Conservation (phyloP, 2,888 invertebrate species). For the Andrena chrysosceles region DNA sequence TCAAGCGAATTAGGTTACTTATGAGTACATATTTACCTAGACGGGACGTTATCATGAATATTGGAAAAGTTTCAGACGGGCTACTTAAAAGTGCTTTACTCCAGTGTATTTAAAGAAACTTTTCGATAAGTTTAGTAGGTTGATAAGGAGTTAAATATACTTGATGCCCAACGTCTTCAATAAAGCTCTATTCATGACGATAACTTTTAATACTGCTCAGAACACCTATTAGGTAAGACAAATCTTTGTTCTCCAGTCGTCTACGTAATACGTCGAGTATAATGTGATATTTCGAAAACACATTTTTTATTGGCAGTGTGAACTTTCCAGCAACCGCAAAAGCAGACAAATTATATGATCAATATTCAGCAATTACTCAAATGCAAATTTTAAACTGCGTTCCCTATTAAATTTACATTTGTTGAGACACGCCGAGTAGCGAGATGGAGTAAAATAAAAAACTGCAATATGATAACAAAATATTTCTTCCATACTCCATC, state of each 20-base stretch:
- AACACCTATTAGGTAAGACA: not conserved
- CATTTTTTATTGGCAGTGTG: not conserved
- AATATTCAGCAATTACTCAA: too few species aligned
- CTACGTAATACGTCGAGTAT: not conserved
- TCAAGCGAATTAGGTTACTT: not conserved
- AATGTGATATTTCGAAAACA: not conserved
- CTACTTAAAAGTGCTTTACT: constrained; percentile 12
- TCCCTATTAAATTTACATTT: too few species aligned
- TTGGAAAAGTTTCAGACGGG: constrained; percentile 32
- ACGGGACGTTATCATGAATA: constrained; percentile 11
- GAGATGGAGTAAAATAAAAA: not conserved
- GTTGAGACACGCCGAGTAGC: too few species aligned
- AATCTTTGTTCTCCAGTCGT: not conserved
- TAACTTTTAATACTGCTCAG: constrained; percentile 17
- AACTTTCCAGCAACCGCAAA: not conserved
- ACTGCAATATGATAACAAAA: not conserved
- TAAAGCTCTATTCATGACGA: not conserved
- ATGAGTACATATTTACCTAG: not conserved
- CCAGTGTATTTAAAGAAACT: constrained; percentile 16
- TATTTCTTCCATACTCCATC: not conserved
- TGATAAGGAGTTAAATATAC: constrained; percentile 16
- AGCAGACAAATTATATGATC: too few species aligned
- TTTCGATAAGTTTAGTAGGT: constrained; percentile 40
- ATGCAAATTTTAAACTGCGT: too few species aligned
- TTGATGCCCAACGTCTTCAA: not conserved